These are phyloP conservation scores for Oxyscelio sp. DNA, from an alignment of 2,888 invertebrate species.

Conservation along the genomic window DNA sequence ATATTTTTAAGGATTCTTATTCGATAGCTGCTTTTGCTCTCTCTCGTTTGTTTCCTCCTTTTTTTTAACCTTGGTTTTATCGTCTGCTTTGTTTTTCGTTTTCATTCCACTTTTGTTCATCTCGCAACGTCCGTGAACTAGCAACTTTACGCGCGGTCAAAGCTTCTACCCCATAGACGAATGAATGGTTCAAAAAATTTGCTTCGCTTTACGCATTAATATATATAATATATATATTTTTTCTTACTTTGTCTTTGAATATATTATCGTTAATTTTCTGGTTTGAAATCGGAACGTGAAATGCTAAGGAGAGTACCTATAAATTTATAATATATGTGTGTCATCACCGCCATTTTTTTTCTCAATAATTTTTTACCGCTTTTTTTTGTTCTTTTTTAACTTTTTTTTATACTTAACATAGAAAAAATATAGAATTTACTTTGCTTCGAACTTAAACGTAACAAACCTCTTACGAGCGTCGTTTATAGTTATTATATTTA, in stretches of 20 bases:
- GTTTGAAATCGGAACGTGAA: conserved; percentile 82
- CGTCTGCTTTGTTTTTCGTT: conserved; percentile 21
- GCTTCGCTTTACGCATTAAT: conserved; percentile 31
- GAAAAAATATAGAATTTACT: conserved; percentile 88
- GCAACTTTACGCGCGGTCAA: conserved; percentile 54
- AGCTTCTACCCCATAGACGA: conserved; percentile 62
- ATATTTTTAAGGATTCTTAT: conserved; percentile 69
- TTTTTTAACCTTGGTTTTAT: neutral
- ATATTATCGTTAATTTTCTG: conserved; percentile 75
- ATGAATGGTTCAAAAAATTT: conserved; percentile 51
- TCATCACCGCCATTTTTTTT: conserved; percentile 80
- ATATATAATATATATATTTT: conserved; percentile 70
- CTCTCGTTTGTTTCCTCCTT: conserved; percentile 21
- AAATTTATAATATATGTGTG: conserved; percentile 84
- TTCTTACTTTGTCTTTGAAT: conserved; percentile 65
- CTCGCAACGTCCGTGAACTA: conserved; percentile 48
- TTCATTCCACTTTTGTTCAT: conserved; percentile 2
- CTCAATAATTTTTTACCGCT: conserved; percentile 76
- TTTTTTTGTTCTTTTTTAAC: too few relatives aligned
- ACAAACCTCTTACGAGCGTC: conserved; percentile 84
- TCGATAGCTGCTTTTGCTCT: conserved; percentile 61
- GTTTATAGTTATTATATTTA: conserved; percentile 77
- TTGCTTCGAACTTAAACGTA: conserved; percentile 88
- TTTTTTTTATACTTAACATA: conserved; percentile 88
- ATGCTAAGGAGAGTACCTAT: conserved; percentile 86